Conservation (phyloP, 2,797 vertebrate genomes). For the Chaetophractus vellerosus region DNA sequence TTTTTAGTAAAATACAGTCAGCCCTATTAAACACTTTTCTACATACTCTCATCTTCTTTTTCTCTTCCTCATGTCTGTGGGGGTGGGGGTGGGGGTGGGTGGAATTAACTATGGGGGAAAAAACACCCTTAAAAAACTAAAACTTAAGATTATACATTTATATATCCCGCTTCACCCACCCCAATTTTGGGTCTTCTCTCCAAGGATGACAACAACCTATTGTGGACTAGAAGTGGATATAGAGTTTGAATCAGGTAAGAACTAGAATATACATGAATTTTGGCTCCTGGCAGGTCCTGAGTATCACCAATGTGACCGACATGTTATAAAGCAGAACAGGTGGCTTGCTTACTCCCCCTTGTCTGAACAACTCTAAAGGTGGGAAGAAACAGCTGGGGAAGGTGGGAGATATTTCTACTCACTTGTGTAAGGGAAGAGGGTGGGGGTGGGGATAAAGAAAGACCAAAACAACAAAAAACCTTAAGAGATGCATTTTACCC, state of each 20-base stretch:
- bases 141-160: slow-evolving; percentile 72
- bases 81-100: slow-evolving; percentile 43
- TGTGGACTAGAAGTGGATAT: background rate
- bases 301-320: background rate
- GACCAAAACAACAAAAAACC: slow-evolving; percentile 33
- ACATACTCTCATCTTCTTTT: slow-evolving; percentile 31
- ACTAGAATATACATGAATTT: background rate
- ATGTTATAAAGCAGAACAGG: background rate
- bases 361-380: slow-evolving; percentile 14
- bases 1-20: slow-evolving; percentile 72
- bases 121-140: slow-evolving; percentile 63
- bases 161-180: slow-evolving; percentile 72
- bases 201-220: background rate
- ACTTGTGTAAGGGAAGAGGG: background rate
- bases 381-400: background rate
- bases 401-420: slow-evolving; percentile 3
- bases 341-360: background rate
- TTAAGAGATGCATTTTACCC: background rate
- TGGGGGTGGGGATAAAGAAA: background rate
- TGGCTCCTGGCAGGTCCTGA: slow-evolving; percentile 36
- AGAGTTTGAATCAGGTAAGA: background rate
- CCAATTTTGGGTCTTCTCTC: slow-evolving; percentile 64
- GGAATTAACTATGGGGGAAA: slow-evolving; percentile 53
- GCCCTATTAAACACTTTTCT: slow-evolving; percentile 67
- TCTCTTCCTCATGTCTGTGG: slow-evolving; percentile 22